These are phyloP conservation scores for Leptoteleia sp. DNA, from an alignment of 1,140 invertebrate genomes.

Conservation along the genomic window DNA sequence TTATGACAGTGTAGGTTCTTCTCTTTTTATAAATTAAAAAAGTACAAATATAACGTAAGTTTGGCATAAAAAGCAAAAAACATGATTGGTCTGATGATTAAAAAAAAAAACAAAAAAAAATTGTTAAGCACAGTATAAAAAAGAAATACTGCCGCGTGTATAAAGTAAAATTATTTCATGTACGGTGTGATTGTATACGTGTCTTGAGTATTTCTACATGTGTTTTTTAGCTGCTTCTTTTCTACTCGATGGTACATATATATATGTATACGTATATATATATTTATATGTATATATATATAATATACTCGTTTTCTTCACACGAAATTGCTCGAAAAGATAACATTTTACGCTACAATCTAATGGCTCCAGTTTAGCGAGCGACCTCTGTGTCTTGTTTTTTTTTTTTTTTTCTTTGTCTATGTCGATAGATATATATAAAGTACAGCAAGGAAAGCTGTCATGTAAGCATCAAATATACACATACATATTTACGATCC, in stretches of 20 bases:
- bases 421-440: conserved; percentile 43
- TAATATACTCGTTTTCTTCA: too few species aligned
- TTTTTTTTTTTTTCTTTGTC: too few species aligned
- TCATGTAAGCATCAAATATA: conserved; percentile 52
- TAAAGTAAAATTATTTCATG: conserved; percentile 23
- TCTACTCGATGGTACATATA: too few species aligned
- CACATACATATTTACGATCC: conserved; percentile 52
- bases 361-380: conserved; percentile 18
- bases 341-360: conserved; percentile 25
- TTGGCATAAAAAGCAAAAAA: conserved; percentile 1
- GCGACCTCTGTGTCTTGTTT: conserved; percentile 10
- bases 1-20: too few species aligned
- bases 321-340: conserved; percentile 36
- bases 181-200: neutral
- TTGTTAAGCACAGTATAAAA: conserved; percentile 9
- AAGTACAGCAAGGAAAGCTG: conserved; percentile 44
- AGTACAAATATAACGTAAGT: conserved; percentile 20
- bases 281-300: too few species aligned
- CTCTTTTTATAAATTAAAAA: conserved; percentile 27
- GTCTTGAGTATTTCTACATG: conserved; percentile 1
- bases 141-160: conserved; percentile 2
- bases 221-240: conserved; percentile 3
- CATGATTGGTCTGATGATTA: too few species aligned
- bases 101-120: too few species aligned
- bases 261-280: too few species aligned